Evolutionary conservation across 2,113 vertebrate genomes (phyloP).

Genomic region (Brachypteracias leptosomus): DNA sequence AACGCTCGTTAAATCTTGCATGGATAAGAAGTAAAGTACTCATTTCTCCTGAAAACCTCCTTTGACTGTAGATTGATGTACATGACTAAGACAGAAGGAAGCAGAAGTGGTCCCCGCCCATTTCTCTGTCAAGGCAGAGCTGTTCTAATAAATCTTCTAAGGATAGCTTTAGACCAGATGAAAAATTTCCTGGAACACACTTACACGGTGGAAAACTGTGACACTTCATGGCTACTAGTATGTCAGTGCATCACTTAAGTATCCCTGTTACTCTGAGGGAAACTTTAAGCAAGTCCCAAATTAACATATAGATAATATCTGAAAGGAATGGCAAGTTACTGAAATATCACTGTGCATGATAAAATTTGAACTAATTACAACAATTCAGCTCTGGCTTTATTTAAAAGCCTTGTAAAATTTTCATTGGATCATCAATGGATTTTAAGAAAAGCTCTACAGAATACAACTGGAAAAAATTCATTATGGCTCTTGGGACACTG

Average conservation of each 20-base stretch:
- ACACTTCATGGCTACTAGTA: neutral
- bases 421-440: neutral
- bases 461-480: neutral
- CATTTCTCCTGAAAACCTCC: neutral
- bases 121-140: neutral
- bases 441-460: neutral
- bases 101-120: neutral
- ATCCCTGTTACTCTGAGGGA: neutral
- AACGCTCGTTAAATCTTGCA: neutral
- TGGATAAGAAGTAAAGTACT: neutral
- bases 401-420: neutral
- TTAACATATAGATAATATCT: neutral
- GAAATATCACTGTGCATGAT: neutral
- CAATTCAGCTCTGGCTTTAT: neutral
- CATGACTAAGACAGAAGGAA: neutral
- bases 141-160: neutral
- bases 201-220: neutral
- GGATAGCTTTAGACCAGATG: neutral
- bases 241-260: neutral
- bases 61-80: neutral
- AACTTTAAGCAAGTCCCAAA: neutral
- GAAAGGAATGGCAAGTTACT: neutral
- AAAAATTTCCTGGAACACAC: neutral
- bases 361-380: neutral
- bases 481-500: neutral